Evolutionary conservation across 2,888 invertebrate genomes (phyloP).

Genomic region (Chrysina gloriosa): DNA sequence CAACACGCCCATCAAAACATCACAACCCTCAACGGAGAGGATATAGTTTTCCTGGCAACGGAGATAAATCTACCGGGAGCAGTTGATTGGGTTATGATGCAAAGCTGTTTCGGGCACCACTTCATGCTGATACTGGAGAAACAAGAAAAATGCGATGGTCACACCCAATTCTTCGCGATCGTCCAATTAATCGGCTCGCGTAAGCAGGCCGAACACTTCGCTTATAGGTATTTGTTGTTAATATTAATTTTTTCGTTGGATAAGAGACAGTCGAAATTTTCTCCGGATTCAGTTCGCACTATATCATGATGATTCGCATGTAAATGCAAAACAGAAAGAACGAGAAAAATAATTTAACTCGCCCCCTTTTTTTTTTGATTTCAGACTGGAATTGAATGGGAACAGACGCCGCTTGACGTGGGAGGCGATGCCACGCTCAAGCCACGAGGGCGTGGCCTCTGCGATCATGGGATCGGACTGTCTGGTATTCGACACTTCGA

Average conservation of each 20-base stretch:
- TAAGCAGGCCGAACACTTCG: constrained; percentile 99
- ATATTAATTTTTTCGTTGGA: too few species aligned
- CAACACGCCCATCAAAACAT: constrained; percentile 98
- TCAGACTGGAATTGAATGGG: constrained; percentile 94
- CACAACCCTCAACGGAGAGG: constrained; percentile 97
- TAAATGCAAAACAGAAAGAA: too few species aligned
- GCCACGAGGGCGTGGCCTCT: constrained; percentile 98
- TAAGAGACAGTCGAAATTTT: too few species aligned
- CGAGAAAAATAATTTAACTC: too few species aligned
- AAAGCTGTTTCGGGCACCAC: constrained; percentile 98
- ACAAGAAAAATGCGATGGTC: constrained; percentile 97
- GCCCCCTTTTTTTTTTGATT: not conserved
- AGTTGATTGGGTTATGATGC: constrained; percentile 99
- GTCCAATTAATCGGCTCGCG: constrained; percentile 98
- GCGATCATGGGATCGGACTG: constrained; percentile 99
- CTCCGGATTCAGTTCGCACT: too few species aligned
- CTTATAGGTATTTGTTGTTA: constrained; percentile 77
- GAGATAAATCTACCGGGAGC: constrained; percentile 99
- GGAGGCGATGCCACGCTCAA: constrained; percentile 99
- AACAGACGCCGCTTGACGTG: constrained; percentile 94
- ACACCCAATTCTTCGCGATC: constrained; percentile 97
- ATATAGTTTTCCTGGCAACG: constrained; percentile 99
- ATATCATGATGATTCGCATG: too few species aligned
- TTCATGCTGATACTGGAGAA: constrained; percentile 99
- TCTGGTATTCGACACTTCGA: constrained; percentile 97